Evolutionary conservation across 2,888 invertebrate genomes (phyloP).

Genomic region (Clanis bilineata): DNA sequence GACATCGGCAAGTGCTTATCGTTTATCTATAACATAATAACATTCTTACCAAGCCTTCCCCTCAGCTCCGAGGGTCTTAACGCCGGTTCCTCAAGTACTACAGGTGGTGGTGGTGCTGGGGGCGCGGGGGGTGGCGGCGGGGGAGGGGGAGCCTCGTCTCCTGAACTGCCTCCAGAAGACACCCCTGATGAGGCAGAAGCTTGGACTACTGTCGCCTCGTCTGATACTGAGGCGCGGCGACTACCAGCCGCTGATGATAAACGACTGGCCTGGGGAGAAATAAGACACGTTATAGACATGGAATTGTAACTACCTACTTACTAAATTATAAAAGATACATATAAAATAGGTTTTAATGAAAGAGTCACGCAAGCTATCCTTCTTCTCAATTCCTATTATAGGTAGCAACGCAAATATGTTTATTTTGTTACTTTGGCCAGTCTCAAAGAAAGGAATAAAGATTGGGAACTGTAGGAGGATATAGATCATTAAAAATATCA

Average conservation of each 20-base stretch:
- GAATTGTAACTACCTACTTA: no score
- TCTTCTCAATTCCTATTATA: no score
- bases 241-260: conserved; percentile 74
- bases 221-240: conserved; percentile 66
- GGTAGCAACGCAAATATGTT: no score
- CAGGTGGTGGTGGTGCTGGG: conserved; percentile 68
- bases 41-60: conserved; percentile 67
- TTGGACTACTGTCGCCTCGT: conserved; percentile 55
- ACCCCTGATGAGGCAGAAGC: conserved; percentile 71
- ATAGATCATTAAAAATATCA: no score
- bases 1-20: no score
- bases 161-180: conserved; percentile 69
- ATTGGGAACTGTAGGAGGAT: no score
- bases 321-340: no score
- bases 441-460: no score
- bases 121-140: conserved; percentile 86
- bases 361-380: no score
- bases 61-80: conserved; percentile 82
- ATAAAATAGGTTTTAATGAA: no score
- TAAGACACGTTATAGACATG: not conserved
- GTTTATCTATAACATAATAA: conserved; percentile 23
- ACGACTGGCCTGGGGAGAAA: conserved; percentile 59
- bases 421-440: no score
- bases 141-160: conserved; percentile 84
- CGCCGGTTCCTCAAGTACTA: conserved; percentile 86